A percentile compares a stretch with the other conserved stretches of the same genome.
Evolutionary conservation across 2,888 invertebrate species (phyloP).

Genomic region (Helicoverpa assulta): DNA sequence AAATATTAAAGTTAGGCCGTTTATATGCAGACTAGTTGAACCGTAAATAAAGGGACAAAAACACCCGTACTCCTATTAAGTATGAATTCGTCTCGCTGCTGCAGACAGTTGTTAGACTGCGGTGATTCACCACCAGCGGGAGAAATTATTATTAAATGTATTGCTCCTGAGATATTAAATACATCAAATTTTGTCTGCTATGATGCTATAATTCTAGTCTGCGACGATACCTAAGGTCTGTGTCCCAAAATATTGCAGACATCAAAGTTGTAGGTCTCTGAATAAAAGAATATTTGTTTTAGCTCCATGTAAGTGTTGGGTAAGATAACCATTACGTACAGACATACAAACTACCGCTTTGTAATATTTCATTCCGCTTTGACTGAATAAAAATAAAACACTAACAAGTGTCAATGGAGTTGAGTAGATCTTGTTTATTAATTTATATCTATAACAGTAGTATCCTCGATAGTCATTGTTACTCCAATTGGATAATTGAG

Average conservation of each 20-base stretch:
- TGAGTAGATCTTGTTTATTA: conserved; percentile 15
- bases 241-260: too few species aligned
- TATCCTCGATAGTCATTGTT: conserved; percentile 13
- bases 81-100: conserved; percentile 34
- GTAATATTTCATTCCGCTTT: neutral
- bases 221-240: too few species aligned
- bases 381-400: conserved; percentile 10
- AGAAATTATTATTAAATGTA: neutral
- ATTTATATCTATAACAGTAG: conserved; percentile 25
- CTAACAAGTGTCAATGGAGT: conserved; percentile 7
- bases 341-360: too few species aligned
- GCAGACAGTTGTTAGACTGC: conserved; percentile 22
- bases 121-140: conserved; percentile 9
- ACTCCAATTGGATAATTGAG: conserved; percentile 42
- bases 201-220: neutral
- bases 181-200: neutral
- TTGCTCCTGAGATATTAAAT: neutral
- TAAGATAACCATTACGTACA: too few species aligned
- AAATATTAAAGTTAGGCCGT: neutral
- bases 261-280: too few species aligned
- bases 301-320: neutral
- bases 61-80: conserved; percentile 31
- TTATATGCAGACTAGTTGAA: conserved; percentile 4
- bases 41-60: conserved; percentile 35
- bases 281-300: conserved; percentile 1